These are phyloP conservation scores for Parapristionchus giblindavisi DNA, from an alignment of 2,888 invertebrate genomes.

Conservation along the genomic window DNA sequence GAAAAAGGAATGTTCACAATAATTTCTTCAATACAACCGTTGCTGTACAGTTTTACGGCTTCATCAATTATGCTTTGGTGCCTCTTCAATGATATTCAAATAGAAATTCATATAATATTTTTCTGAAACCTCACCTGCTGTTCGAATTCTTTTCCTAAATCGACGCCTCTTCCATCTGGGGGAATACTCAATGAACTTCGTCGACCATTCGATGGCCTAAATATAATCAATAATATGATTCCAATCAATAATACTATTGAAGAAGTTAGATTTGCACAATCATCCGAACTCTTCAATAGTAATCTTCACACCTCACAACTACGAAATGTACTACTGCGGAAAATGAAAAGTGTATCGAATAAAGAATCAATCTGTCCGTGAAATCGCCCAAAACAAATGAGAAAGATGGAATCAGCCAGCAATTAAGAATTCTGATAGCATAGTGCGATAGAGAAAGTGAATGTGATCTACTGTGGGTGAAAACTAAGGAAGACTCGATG, in stretches of 20 bases:
- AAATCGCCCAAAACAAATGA: too few relatives aligned
- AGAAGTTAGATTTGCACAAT: too few relatives aligned
- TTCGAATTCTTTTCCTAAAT: conserved; percentile 60
- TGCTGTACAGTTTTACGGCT: background rate
- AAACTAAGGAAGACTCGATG: background rate
- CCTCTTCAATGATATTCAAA: background rate
- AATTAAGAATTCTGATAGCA: background rate
- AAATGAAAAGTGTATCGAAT: background rate
- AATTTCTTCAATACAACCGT: background rate
- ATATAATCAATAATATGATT: too few relatives aligned
- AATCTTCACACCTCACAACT: background rate
- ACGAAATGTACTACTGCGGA: background rate
- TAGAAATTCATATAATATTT: background rate
- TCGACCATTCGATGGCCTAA: conserved; percentile 58
- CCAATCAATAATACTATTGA: too few relatives aligned
- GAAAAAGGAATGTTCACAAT: conserved; percentile 33
- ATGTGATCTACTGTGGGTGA: background rate
- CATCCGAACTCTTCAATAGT: too few relatives aligned
- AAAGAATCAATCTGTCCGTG: too few relatives aligned
- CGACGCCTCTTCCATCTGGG: conserved; percentile 60
- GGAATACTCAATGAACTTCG: conserved; percentile 61
- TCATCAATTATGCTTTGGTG: background rate
- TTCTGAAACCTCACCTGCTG: conserved; percentile 41
- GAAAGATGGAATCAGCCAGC: too few relatives aligned
- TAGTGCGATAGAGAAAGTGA: background rate